A percentile compares a stretch with the other conserved stretches of the same genome.
Evolutionary conservation across 2,113 vertebrate species (phyloP).

Genomic region (Barnardius zonarius): DNA sequence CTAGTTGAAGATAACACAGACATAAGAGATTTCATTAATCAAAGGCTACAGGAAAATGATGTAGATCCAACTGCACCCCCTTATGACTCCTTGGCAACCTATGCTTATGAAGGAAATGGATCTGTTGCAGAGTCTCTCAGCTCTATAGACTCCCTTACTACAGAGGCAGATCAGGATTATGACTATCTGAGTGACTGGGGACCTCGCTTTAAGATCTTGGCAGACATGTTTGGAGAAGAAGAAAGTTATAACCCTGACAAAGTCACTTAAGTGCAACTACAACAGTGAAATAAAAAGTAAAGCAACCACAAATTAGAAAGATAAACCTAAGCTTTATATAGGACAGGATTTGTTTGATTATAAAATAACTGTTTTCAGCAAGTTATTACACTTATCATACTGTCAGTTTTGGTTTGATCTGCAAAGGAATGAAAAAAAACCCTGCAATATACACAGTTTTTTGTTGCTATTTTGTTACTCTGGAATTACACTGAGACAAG

Average conservation of each 20-base stretch:
- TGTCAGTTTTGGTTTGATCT: constrained; percentile 69
- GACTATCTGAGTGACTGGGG: constrained; percentile 95
- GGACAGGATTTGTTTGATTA: constrained; percentile 55
- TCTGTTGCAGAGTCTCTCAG: constrained; percentile 94
- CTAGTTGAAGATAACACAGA: constrained; percentile 84
- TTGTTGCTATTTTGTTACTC: constrained; percentile 66
- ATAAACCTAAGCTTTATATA: constrained; percentile 66
- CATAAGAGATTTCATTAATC: constrained; percentile 91
- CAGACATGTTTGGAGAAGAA: constrained; percentile 91
- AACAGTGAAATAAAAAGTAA: constrained; percentile 1
- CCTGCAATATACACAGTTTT: constrained; percentile 53
- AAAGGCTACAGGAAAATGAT: constrained; percentile 89
- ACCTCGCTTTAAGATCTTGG: constrained; percentile 93
- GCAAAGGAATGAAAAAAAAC: constrained; percentile 36
- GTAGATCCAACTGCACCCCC: constrained; percentile 87
- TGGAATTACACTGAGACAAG: constrained; percentile 74
- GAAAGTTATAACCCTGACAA: constrained; percentile 79
- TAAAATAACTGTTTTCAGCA: constrained; percentile 64
- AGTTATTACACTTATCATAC: constrained; percentile 71
- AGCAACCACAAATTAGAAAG: constrained; percentile 29
- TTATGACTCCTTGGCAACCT: constrained; percentile 95
- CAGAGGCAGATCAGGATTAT: constrained; percentile 88
- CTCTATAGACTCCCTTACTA: constrained; percentile 86
- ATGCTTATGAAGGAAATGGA: constrained; percentile 93
- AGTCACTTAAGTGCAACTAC: constrained; percentile 70